These are phyloP conservation scores for Lobophora halterata DNA, from an alignment of 2,888 invertebrate genomes.

Conservation along the genomic window DNA sequence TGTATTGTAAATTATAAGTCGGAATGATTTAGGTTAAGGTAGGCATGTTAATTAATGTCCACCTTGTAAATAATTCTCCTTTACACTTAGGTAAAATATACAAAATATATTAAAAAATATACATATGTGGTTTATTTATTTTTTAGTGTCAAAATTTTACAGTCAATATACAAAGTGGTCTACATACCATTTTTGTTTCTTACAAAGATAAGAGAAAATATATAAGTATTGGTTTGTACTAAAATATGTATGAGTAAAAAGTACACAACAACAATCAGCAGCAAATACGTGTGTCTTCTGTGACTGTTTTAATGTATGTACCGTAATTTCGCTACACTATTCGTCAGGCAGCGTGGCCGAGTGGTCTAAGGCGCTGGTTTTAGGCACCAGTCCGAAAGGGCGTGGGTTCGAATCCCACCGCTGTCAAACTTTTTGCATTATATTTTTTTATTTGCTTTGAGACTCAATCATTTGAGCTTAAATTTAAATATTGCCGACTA, in stretches of 20 bases:
- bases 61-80: slow-evolving; percentile 80
- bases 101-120: slow-evolving; percentile 63
- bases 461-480: no score
- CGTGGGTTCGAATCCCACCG: slow-evolving; percentile 88
- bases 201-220: no score
- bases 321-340: not conserved
- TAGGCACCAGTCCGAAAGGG: slow-evolving; percentile 86
- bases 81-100: slow-evolving; percentile 79
- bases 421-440: slow-evolving; percentile 63
- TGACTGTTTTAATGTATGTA: no score
- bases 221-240: no score
- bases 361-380: slow-evolving; percentile 84
- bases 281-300: no score
- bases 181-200: no score
- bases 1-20: slow-evolving; percentile 20
- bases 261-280: no score
- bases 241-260: no score
- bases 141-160: no score
- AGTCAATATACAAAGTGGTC: no score
- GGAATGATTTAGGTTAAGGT: slow-evolving; percentile 48
- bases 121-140: slow-evolving; percentile 59
- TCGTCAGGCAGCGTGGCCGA: slow-evolving; percentile 82
- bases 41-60: slow-evolving; percentile 67
- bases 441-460: slow-evolving; percentile 6
- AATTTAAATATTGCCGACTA: no score